Conservation (phyloP, 2,888 invertebrate genomes). For the Ommatoiulus sabulosus region DNA sequence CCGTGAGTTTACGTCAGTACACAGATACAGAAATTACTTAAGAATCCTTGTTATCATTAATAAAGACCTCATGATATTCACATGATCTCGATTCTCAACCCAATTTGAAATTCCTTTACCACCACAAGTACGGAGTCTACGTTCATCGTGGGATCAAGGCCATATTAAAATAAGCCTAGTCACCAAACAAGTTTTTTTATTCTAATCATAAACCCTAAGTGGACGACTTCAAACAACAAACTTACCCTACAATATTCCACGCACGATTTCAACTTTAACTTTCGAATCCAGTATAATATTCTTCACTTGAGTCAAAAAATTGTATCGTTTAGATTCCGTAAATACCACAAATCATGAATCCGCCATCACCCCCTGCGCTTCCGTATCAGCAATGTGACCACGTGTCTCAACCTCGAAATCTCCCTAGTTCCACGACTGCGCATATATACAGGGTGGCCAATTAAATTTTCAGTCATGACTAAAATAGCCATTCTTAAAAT, state of each 20-base stretch:
- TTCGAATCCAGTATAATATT: background rate
- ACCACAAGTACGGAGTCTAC: constrained; percentile 20
- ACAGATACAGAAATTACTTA: no score
- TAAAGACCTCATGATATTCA: background rate
- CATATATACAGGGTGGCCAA: background rate
- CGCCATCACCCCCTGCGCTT: constrained; percentile 12
- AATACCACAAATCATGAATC: background rate
- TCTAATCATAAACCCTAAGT: background rate
- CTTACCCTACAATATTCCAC: background rate
- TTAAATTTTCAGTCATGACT: background rate
- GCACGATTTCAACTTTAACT: background rate
- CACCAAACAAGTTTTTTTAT: background rate
- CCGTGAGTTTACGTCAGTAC: no score
- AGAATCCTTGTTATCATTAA: no score
- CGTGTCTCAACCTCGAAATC: background rate
- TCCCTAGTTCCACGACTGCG: background rate
- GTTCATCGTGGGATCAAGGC: background rate
- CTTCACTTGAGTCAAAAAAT: background rate
- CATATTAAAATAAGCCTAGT: background rate
- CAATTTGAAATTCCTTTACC: background rate
- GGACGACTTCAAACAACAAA: background rate
- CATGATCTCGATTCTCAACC: no score
- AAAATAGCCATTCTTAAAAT: no score
- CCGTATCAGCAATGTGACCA: background rate
- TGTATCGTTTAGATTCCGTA: background rate